Base-by-base conservation (phyloP, 2,113 vertebrate genomes). In the Ibidorhyncha struthersii region DNA sequence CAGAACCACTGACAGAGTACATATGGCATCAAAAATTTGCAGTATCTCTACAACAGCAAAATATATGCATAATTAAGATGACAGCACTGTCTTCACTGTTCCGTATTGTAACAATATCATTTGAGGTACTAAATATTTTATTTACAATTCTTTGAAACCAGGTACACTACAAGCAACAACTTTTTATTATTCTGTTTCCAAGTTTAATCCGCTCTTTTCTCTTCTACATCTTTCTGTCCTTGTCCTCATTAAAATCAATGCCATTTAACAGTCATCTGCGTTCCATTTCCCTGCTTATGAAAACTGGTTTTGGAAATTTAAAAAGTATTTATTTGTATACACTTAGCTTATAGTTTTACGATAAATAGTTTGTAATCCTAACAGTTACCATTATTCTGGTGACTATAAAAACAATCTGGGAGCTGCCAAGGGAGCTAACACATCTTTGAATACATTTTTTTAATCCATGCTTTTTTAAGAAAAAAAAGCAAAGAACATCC, bases 1-100 rank as follows among this genome's bases (percentile, higher is more conserved):
- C 0, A 4, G 25, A 94, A 36, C 3, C 12, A 66, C 5, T 32
- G n/a, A 9, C 1, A 22, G 12, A 67, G 30, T 41, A 45, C 2
- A 4, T 49, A 21, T 8, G 14, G 2, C 17, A 76, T 38, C 4
- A 38, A 71, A 70, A 81, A 67, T 21, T 29, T 59, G 4, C 3
- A 76, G 7, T 40, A 49, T 21, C 9, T 45, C 15, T 76, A 45
- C 21, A 41, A 53, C 67, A 43, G 12, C 11, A 87, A 93, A 70
- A 74, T 4, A 15, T 8, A 23, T 16, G 2, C 3, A 47, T 30
- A 77, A 49, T 25, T 50, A 65, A 56, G 22, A 65, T 30, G 23
- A 53, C 87, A 85, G 9, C 50, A 41, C 15, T 29, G 4, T 62
- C 56, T 41, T 92, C 38, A 43, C 4, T 62, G 5, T 50, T 69